A percentile compares a stretch with the other conserved stretches of the same genome.
phyloP scores from a whole-genome alignment of 1,140 invertebrate genomes.

The Cotesia chilonis region DNA sequence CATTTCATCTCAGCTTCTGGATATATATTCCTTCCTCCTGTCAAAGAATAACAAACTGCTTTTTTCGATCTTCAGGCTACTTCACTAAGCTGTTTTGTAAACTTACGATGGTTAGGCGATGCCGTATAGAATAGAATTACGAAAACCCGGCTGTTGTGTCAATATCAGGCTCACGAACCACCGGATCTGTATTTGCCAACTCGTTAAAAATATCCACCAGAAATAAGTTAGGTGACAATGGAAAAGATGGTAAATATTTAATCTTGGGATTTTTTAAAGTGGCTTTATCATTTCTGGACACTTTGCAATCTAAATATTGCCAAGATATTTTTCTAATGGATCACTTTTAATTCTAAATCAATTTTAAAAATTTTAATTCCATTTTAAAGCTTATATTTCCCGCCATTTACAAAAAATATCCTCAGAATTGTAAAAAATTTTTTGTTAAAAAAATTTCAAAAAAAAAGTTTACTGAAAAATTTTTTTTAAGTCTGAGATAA shows the following conservation, averaged over 20 bases:
- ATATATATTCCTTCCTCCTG: background rate
- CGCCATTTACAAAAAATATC: no score
- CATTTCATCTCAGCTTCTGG: slow-evolving; percentile 18
- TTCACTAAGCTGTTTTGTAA: background rate
- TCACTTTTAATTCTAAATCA: no score
- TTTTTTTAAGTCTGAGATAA: no score
- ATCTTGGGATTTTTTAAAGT: slow-evolving; percentile 23
- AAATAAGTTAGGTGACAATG: background rate
- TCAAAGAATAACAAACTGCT: slow-evolving; percentile 8
- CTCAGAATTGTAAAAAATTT: no score
- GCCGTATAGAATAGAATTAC: background rate
- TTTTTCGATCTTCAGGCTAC: background rate
- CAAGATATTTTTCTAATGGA: no score
- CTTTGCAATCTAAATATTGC: no score
- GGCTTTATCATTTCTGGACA: no score
- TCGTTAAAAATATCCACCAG: slow-evolving; percentile 37
- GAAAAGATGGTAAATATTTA: slow-evolving; percentile 42
- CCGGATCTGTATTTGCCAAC: slow-evolving; percentile 37
- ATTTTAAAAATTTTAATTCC: no score
- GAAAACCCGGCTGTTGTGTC: slow-evolving; percentile 1
- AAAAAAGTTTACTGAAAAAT: no score
- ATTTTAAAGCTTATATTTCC: no score
- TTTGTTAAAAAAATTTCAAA: no score
- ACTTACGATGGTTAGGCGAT: background rate
- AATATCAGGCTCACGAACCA: background rate